Base-by-base conservation (phyloP, 2,113 vertebrate species). In the Pavo muticus region DNA sequence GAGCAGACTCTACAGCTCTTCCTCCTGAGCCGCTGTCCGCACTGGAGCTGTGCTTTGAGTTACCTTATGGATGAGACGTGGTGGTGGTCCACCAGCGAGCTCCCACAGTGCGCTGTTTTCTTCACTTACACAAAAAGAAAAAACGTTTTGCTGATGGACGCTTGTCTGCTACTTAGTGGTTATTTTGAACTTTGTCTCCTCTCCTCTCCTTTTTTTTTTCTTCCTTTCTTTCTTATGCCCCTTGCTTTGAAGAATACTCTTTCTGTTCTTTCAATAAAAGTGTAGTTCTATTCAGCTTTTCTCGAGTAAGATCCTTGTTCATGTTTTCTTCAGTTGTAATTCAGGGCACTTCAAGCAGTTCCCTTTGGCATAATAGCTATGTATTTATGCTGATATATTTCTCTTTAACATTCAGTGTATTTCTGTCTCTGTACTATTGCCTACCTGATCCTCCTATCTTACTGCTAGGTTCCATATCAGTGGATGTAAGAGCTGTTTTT, bases 61-160 rank as follows among this genome's bases (percentile, higher is more conserved):
- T 27, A n/a, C 23, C 5, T 35, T 32, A 8, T 17, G 9, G 44
- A 47, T 47, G 21, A 45, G 21, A 23, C 10, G 20, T 2, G 5
- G 23, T 50, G 48, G 4, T 5, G 30, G 18, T 16, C 32, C 42
- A 0, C 18, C 1, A 6, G 27, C 9, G 27, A 0, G 48, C 23
- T 27, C 50, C 14, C 29, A 0, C 4, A 2, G 0, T 27, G 32
- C 13, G 11, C 7, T 27, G 29, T 19, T 37, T 42, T 3, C 64
- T 35, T 54, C 14, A 12, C 48, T 29, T 50, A 25, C 48, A 25
- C 48, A 0, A 15, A 20, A 25, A 32, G 32, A 75, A 29, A 24
- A 7, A 3, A 2, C 2, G 11, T 32, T 5, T 0, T 21, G 56
- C 7, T 25, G 13, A 2, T 21, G 5, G 5, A 10, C 5, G 0